Evolutionary conservation across 2,888 invertebrate genomes (phyloP).

Genomic region (Antitype chi): DNA sequence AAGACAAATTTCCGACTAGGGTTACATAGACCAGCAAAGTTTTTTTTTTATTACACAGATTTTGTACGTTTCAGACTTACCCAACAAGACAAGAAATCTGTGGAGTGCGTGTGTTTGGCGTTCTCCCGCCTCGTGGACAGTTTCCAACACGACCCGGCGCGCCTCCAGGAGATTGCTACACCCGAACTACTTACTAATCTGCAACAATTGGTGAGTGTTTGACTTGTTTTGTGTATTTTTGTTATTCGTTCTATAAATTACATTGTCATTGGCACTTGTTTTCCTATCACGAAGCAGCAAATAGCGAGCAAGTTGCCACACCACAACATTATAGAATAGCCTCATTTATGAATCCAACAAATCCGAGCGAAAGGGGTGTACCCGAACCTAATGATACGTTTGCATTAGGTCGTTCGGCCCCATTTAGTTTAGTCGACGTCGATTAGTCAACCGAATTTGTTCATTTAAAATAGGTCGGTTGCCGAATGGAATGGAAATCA

Average conservation of each 20-base stretch:
- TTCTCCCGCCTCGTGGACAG: slow-evolving; percentile 99
- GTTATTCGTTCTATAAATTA: not conserved
- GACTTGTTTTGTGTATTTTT: not conserved
- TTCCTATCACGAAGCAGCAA: not conserved
- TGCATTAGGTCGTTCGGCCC: not conserved
- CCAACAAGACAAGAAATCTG: slow-evolving; percentile 99
- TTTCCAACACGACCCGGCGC: slow-evolving; percentile 97
- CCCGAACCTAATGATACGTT: not conserved
- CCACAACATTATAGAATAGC: not conserved
- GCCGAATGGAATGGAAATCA: not conserved
- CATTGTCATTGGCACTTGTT: not conserved
- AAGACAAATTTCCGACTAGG: not conserved
- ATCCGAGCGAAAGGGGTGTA: not conserved
- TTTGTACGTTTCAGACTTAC: slow-evolving; percentile 89
- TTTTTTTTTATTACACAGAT: not conserved
- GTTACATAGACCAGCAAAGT: not conserved
- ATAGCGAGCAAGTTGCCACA: not conserved
- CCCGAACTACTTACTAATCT: slow-evolving; percentile 97
- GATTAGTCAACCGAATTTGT: not conserved
- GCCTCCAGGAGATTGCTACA: slow-evolving; percentile 98
- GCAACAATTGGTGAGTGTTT: slow-evolving; percentile 94
- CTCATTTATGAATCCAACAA: not conserved
- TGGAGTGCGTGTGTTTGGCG: slow-evolving; percentile 98
- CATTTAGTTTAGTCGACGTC: not conserved
- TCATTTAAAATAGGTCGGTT: not conserved